These are phyloP conservation scores for Rousettus leschenaultii DNA, from an alignment of 2,113 vertebrate genomes.

Conservation along the genomic window DNA sequence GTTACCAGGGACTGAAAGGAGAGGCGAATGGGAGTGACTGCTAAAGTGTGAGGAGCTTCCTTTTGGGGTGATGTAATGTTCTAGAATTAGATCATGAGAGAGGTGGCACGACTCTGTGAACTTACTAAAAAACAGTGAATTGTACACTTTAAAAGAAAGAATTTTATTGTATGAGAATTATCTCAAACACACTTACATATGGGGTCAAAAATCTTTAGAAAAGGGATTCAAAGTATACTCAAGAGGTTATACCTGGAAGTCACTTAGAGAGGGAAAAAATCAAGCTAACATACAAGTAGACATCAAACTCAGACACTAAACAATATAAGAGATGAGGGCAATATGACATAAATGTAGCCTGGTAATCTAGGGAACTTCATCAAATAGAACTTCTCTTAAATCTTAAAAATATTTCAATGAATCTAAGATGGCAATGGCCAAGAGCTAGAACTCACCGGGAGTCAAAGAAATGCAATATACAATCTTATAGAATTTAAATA, in stretches of 20 bases:
- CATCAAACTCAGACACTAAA: background rate
- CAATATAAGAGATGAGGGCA: background rate
- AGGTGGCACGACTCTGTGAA: background rate
- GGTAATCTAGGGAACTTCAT: background rate
- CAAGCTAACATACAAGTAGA: background rate
- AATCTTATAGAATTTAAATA: background rate
- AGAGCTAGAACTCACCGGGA: background rate
- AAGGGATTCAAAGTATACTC: background rate
- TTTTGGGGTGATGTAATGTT: background rate
- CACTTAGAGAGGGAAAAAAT: background rate
- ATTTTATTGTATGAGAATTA: background rate
- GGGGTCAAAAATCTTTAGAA: background rate
- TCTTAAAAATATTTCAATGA: slow-evolving; percentile 4
- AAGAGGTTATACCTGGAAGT: background rate
- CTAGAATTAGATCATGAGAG: background rate
- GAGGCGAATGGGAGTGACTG: background rate
- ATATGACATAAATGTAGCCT: background rate
- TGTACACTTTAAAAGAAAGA: background rate
- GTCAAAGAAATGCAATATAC: background rate
- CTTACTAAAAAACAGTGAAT: background rate
- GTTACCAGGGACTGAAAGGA: background rate
- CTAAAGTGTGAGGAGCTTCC: background rate
- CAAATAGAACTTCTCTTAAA: background rate
- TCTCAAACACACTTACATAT: background rate
- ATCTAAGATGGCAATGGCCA: background rate